Base-by-base conservation (phyloP, 2,797 vertebrate species). In the Anabacerthia variegaticeps region DNA sequence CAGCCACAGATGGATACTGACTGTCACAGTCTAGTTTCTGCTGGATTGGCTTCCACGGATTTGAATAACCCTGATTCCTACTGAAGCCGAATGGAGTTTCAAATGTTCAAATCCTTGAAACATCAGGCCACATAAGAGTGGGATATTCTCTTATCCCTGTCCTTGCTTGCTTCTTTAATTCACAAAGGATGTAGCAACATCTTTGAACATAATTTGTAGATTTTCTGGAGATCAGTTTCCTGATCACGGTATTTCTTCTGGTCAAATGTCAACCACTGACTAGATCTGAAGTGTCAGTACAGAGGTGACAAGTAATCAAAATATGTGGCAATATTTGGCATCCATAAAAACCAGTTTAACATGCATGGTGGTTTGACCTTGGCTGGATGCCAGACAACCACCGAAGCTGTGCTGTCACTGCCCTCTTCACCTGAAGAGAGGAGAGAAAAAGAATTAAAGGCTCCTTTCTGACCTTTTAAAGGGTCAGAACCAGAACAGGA, bases 221-320 rank as follows among this genome's bases (percentile, higher is more conserved):
- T 85, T 93, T 89, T 89, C 75, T 80, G 58, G 44, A 61, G 44
- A 67, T 94, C 85, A 86, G 23, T 46, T 92, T 72, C 34, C 52
- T 41, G 44, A 12, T 71, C 68, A 83, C 39, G 74, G 20, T 41
- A 68, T 54, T 85, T 95, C 44, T 75, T 85, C 19, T 56, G 56
- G 59, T 92, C 69, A 26, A 22, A 34, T 49, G 49, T 63, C 85
- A 91, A 10, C 21, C 28, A 32, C 12, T 39, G 44, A 71, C 44
- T 74, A 88, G 52, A 85, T 85, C n/a, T 74, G 65, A 91, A 87
- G 32, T 49, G 61, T 39, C 78, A 89, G 52, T 32, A 43, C 37
- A 80, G 30, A 30, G 28, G 34, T 68, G 51, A 68, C 46, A 92
- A 84, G 15, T 51, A 77, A 86, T 9, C 71, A 46, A 69, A 93